Conservation (phyloP, 2,888 invertebrate species). For the Chorisops tibialis region DNA sequence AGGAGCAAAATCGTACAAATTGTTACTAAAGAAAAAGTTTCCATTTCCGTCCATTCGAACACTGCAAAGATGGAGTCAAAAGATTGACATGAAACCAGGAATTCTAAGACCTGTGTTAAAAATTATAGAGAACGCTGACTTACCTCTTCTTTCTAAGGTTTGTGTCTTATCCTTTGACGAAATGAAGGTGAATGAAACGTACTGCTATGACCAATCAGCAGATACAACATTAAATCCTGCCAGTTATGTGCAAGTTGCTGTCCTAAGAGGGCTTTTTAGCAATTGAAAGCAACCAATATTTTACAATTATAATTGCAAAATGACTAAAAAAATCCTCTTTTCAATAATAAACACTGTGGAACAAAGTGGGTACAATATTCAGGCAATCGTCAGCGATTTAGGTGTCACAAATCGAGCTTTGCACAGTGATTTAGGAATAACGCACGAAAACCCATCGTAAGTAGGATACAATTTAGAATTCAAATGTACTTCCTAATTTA, state of each 20-base stretch:
- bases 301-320: no score
- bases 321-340: conserved; percentile 22
- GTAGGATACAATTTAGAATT: no score
- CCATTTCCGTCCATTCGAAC: no score
- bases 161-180: conserved; percentile 27
- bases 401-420: not conserved
- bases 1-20: no score
- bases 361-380: conserved; percentile 25
- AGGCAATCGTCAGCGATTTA: conserved; percentile 27
- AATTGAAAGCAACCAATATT: conserved; percentile 33
- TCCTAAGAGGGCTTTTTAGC: conserved; percentile 28
- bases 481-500: no score
- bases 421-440: not conserved
- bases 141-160: no score
- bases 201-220: conserved; percentile 23
- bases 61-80: no score
- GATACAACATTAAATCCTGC: conserved; percentile 16
- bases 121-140: no score
- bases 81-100: no score
- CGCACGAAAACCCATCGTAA: not conserved
- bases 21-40: no score
- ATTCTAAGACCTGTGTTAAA: no score
- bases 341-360: conserved; percentile 19
- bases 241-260: conserved; percentile 27
- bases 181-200: conserved; percentile 23